Base-by-base conservation (phyloP, 2,888 invertebrate species). In the Andrena trimmerana region DNA sequence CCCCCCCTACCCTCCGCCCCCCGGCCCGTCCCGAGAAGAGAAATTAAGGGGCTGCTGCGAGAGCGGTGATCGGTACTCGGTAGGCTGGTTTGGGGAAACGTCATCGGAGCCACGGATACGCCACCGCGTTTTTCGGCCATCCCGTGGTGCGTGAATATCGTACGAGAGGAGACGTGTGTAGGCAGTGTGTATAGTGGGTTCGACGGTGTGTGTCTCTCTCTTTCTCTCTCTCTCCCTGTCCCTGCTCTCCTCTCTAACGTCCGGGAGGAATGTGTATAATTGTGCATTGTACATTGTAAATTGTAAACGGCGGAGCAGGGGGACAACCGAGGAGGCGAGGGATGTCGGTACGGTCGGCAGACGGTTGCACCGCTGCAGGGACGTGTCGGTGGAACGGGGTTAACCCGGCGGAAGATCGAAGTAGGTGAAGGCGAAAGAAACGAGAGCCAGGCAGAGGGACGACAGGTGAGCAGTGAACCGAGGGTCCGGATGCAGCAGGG, bases 381-480 rank as follows among this genome's bases (percentile, higher is more conserved):
- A 2, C n/a, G 57, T 52, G 52, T 66, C 27, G 27, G 60, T 42
- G 33, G 24, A 48, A 70, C 63, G 57, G 73, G 54, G 50, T 81
- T 75, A 67, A 67, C 33, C 72, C 31, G 59, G 59, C 76, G 31
- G 72, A 79, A 75, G 31, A 82, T 73, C 66, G 68, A 83, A 74
- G 83, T 73, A 66, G 83, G 82, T 80, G 85, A 88, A 77, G 83
- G 70, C 57, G 72, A 70, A 72, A 73, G 77, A 84, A 69, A 69
- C 67, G 75, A 76, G 57, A 57, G 57, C 24, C 57, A 27, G 77
- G 52, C 62, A 71, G 78, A 76, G 85, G 48, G 24, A 57, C 70
- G 70, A 88, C 87, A 89, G 90, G 89, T 90, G 89, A 87, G 86
- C 84, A 87, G 82, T 81, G 87, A 88, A 85, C 77, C 86, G 87